Base-by-base conservation (phyloP, 2,797 vertebrate genomes). In the Octomys mimax region DNA sequence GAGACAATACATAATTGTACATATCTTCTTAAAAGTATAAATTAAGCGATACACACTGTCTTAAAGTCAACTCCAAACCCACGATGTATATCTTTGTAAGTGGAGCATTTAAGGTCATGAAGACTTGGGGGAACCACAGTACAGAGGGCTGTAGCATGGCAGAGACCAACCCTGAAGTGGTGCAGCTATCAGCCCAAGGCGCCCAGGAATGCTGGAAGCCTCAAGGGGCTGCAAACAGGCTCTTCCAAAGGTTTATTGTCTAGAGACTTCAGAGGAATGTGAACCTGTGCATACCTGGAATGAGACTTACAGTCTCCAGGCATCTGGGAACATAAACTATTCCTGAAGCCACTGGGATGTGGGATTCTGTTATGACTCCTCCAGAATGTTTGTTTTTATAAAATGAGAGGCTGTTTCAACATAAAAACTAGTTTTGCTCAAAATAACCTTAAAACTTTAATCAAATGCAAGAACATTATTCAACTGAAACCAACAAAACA, bases 161-260 rank as follows among this genome's bases (percentile, higher is more conserved):
- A 61, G 3, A 52, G 36, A 5, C 0, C 33, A 24, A 87, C 82
- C 49, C 11, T 71, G 10, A 3, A 52, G 12, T 2, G 5, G 13
- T 26, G 5, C 1, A 68, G 66, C 10, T n/a, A 1, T 2, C 70
- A 54, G 3, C 0, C 4, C n/a, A 2, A 81, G 18, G 36, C 49
- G 31, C 6, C 2, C 19, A 22, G 18, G 9, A 18, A 8, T 61
- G 0, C 22, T 18, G 31, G 24, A 0, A 59, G 7, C 39, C 13
- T 22, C 0, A 9, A 39, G 33, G 85, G 28, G 18, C 22, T 3
- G 46, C 28, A 57, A 81, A 54, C 3, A 52, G 13, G 4, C 28
- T 66, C 24, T 73, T 26, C 10, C 7, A 14, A 2, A 28, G 7
- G 0, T 52, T 70, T 36, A 7, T 83, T 71, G 22, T 54, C 1